Evolutionary conservation across 2,113 vertebrate species (phyloP), one percentile per base, ranked within the genome.

Genomic region (Megaleporinus macrocephalus): DNA sequence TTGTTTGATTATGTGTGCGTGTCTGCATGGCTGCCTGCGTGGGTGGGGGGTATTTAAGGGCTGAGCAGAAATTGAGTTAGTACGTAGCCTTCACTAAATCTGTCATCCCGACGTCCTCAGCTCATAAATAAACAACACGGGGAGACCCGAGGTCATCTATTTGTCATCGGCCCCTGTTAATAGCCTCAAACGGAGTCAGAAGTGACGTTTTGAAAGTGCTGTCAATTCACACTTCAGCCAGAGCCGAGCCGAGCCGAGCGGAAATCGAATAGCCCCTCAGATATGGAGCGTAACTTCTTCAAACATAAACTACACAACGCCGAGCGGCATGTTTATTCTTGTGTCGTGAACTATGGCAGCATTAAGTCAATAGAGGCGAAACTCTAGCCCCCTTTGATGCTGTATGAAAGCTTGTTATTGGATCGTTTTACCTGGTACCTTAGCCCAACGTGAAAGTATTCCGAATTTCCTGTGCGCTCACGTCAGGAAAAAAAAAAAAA

Each of bases 11-110:
- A 29, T 79, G 44, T 74, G 72, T 79, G 76, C 68, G 29, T 74
- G 76, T 84, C 66, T 63, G 57, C 73, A 16, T 36, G 47, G 30
- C 36, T 68, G 90, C 79, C 88, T 76, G 68, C 82, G 86, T 90
- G 75, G 87, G 86, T 88, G 71, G 86, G 69, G 79, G 82, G 86
- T 86, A 91, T 89, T 86, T 80, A 86, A 86, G 83, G 85, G 86
- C 90, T 87, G 88, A 82, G 86, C 73, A 66, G 74, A 90, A 93
- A 92, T 93, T 91, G 89, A 93, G 90, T 87, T 88, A 88, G 91
- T 90, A 87, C 69, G 83, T 69, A 82, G 87, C 83, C 90, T 91
- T 94, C 93, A 94, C 92, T 92, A 88, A 87, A 91, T 88, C 90
- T 89, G 89, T 90, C 89, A 86, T 74, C 49, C 70, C 87, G 87